A percentile compares a stretch with the other conserved stretches of the same genome.
These are phyloP conservation scores for Hermaeophaga mercurialis DNA, from an alignment of 2,888 invertebrate species.

Conservation along the genomic window DNA sequence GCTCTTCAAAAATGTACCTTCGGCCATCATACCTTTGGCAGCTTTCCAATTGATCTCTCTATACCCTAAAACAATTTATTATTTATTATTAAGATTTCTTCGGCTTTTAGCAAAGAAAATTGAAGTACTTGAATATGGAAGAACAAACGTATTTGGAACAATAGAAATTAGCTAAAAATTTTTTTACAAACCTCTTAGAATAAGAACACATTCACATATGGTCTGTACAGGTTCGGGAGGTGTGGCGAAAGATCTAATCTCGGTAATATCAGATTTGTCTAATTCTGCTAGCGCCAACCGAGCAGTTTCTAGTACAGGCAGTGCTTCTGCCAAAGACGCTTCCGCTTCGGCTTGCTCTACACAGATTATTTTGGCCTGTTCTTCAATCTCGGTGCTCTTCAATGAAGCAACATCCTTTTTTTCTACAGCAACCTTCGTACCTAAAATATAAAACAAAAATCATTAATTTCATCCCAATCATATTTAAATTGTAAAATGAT, in stretches of 20 bases:
- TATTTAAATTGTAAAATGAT: too few species aligned
- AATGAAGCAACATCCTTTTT: slow-evolving; percentile 82
- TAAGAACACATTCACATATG: slow-evolving; percentile 88
- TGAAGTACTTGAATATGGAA: too few species aligned
- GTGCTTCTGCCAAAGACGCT: slow-evolving; percentile 75
- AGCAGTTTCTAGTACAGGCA: slow-evolving; percentile 85
- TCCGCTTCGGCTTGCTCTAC: slow-evolving; percentile 86
- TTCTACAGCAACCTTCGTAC: slow-evolving; percentile 71
- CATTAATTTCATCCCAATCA: too few species aligned
- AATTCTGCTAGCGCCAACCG: slow-evolving; percentile 79
- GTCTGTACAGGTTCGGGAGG: slow-evolving; percentile 89
- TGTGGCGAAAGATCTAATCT: slow-evolving; percentile 89
- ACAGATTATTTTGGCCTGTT: slow-evolving; percentile 77
- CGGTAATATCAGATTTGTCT: slow-evolving; percentile 89
- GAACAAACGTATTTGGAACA: too few species aligned
- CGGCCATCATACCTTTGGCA: slow-evolving; percentile 92
- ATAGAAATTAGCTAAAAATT: background rate
- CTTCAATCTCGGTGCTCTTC: slow-evolving; percentile 82
- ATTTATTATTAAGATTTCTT: background rate
- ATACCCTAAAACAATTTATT: slow-evolving; percentile 54
- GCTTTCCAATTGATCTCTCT: slow-evolving; percentile 90
- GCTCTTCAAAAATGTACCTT: slow-evolving; percentile 79
- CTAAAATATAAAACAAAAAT: slow-evolving; percentile 45
- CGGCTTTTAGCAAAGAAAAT: too few species aligned
- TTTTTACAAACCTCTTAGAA: slow-evolving; percentile 68